Evolutionary conservation across 1,140 invertebrate genomes (phyloP).

Genomic region (Globodera ellingtonae): DNA sequence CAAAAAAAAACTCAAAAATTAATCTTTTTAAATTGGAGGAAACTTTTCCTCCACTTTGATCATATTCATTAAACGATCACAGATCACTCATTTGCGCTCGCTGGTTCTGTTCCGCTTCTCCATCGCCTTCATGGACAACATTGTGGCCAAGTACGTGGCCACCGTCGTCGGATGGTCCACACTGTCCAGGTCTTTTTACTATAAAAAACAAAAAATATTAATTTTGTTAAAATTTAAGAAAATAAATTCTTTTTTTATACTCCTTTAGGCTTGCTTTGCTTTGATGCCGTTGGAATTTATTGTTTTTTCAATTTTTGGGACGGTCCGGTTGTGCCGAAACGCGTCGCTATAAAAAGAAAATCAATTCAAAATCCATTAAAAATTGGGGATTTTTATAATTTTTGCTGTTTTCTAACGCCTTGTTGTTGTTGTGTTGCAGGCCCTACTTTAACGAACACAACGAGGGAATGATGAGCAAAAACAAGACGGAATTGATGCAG

Average conservation of each 20-base stretch:
- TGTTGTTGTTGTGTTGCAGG: constrained; percentile 67
- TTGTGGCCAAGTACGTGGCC: constrained; percentile 92
- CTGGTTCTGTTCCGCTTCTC: constrained; percentile 87
- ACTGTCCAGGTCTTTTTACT: constrained; percentile 83
- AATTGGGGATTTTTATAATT: too few relatives aligned
- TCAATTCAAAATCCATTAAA: too few relatives aligned
- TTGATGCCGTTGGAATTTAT: too few relatives aligned
- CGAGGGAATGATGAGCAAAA: constrained; percentile 60
- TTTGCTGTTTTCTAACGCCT: too few relatives aligned
- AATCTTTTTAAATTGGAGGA: constrained; percentile 70
- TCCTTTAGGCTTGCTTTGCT: too few relatives aligned
- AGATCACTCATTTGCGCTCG: constrained; percentile 81
- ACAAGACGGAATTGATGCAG: constrained; percentile 62
- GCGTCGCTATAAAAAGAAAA: too few relatives aligned
- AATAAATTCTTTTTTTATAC: too few relatives aligned
- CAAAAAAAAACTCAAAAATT: neutral
- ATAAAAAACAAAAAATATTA: too few relatives aligned
- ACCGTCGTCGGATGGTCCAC: constrained; percentile 90
- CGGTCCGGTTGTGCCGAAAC: too few relatives aligned
- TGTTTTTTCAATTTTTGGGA: too few relatives aligned
- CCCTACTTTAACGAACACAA: constrained; percentile 80
- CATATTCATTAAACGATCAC: constrained; percentile 78
- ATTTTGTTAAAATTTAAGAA: too few relatives aligned
- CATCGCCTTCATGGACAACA: constrained; percentile 92
- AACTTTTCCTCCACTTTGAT: constrained; percentile 81